Conservation (phyloP, 2,113 vertebrate genomes). For the Ahaetulla prasina region DNA sequence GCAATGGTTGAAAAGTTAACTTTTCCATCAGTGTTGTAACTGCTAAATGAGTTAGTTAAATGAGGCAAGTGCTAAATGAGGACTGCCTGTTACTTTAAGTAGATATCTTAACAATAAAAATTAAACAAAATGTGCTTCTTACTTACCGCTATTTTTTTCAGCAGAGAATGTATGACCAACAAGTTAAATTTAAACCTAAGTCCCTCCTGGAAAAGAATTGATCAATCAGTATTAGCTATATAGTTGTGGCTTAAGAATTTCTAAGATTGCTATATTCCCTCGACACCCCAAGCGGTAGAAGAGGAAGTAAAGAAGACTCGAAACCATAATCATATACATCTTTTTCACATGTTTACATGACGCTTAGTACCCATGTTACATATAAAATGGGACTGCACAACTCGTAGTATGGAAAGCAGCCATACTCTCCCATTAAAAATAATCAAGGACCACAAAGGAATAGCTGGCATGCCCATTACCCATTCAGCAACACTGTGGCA, state of each 20-base stretch:
- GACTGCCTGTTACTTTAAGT: neutral
- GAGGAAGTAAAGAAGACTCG: neutral
- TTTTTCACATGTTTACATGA: neutral
- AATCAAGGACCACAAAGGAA: neutral
- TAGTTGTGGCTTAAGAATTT: neutral
- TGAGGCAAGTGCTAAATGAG: neutral
- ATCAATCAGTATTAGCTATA: neutral
- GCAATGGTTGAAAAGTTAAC: neutral
- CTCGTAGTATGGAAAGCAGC: neutral
- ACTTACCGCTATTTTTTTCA: neutral
- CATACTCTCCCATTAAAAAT: neutral
- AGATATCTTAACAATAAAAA: neutral
- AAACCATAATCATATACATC: neutral
- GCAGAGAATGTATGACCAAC: neutral
- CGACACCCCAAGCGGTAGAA: neutral
- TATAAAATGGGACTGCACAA: neutral
- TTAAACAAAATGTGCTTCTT: neutral
- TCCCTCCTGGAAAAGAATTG: neutral
- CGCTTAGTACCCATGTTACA: neutral
- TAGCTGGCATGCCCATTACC: neutral
- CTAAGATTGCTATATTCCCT: neutral
- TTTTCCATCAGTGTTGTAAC: neutral
- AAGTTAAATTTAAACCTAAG: neutral
- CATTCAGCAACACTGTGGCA: neutral
- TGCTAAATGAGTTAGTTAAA: neutral